phyloP scores from a whole-genome alignment of 2,888 invertebrate species.

The Conus canariensis region DNA sequence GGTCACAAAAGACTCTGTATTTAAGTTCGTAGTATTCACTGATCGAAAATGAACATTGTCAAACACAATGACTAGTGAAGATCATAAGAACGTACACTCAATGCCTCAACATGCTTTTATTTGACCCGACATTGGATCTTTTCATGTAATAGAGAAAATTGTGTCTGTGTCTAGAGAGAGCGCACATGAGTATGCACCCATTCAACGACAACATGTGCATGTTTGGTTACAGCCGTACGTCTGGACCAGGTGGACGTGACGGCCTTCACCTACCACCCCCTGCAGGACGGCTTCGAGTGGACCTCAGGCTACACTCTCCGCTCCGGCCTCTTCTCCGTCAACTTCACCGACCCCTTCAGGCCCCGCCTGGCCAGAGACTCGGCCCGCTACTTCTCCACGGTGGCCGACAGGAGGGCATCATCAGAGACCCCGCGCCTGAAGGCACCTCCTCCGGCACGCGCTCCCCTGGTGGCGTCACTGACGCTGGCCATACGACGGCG shows the following conservation, averaged over 20 bases:
- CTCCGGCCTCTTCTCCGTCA: constrained; percentile 87
- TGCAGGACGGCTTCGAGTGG: constrained; percentile 92
- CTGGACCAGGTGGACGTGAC: constrained; percentile 73
- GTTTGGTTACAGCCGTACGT: constrained; percentile 49
- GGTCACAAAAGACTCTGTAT: too few relatives aligned
- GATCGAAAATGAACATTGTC: too few relatives aligned
- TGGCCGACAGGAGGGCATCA: constrained; percentile 38
- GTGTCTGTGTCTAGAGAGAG: background rate
- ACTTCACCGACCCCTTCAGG: constrained; percentile 80
- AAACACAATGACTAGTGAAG: too few relatives aligned
- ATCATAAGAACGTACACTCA: too few relatives aligned
- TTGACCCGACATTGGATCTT: too few relatives aligned
- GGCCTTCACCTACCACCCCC: constrained; percentile 88
- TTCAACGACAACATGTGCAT: too few relatives aligned
- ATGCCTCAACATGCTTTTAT: too few relatives aligned
- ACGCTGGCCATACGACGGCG: background rate
- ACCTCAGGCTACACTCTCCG: constrained; percentile 85
- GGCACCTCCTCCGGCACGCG: background rate
- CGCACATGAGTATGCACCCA: too few relatives aligned
- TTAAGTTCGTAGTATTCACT: too few relatives aligned
- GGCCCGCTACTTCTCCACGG: constrained; percentile 26
- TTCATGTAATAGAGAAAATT: background rate
- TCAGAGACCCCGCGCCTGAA: constrained; percentile 12
- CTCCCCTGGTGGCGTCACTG: background rate
- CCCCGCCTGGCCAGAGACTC: constrained; percentile 36